These are phyloP conservation scores for Geopemphigus sp. DNA, from an alignment of 1,140 invertebrate genomes.

Conservation along the genomic window DNA sequence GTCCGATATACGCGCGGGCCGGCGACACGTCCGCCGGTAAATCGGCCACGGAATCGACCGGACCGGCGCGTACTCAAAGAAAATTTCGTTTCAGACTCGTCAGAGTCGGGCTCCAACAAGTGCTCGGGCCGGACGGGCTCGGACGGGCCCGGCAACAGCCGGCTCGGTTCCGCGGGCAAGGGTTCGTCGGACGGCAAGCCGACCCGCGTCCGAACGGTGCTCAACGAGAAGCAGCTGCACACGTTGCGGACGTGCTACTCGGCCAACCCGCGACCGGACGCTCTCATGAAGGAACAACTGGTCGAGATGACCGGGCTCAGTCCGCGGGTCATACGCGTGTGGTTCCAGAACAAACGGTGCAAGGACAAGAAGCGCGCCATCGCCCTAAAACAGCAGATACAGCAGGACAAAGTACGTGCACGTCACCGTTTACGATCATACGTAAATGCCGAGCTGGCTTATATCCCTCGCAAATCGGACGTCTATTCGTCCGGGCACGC, in stretches of 20 bases:
- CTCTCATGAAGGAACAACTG: conserved; percentile 98
- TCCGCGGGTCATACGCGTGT: conserved; percentile 93
- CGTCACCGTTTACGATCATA: no score
- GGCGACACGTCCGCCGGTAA: no score
- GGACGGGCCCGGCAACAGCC: conserved; percentile 51
- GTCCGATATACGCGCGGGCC: no score
- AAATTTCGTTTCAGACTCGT: conserved; percentile 75
- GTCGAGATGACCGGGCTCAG: conserved; percentile 97
- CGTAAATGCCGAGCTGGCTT: no score
- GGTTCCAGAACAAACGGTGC: conserved; percentile 99
- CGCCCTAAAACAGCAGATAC: conserved; percentile 94
- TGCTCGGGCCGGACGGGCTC: conserved; percentile 61
- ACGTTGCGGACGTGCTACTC: conserved; percentile 93
- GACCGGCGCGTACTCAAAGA: no score
- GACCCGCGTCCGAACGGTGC: conserved; percentile 92
- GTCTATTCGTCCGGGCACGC: no score
- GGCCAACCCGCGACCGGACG: conserved; percentile 95
- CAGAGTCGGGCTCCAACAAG: conserved; percentile 80
- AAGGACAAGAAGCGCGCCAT: conserved; percentile 99
- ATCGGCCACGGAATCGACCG: no score
- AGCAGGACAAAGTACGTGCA: conserved; percentile 86
- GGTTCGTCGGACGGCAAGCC: conserved; percentile 80
- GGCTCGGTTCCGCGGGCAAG: conserved; percentile 62
- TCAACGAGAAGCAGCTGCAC: conserved; percentile 98
- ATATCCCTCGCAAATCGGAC: no score